Evolutionary conservation across 2,888 invertebrate genomes (phyloP).

Genomic region (Tridacna gigas): DNA sequence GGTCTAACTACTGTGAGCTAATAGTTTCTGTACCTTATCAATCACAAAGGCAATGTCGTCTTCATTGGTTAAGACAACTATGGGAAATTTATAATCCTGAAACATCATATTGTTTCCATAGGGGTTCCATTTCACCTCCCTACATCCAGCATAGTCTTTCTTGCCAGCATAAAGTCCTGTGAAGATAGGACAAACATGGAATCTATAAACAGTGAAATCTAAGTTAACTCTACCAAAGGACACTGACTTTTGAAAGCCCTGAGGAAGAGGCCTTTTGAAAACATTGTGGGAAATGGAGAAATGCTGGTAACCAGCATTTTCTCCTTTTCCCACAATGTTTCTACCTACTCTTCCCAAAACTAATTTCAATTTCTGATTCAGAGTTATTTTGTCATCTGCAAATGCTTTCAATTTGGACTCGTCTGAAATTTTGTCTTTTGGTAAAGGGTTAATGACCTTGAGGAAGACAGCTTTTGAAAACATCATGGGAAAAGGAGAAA

Average conservation of each 20-base stretch:
- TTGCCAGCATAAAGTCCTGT: conserved; percentile 76
- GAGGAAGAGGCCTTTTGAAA: background rate
- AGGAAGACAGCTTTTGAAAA: too few species aligned
- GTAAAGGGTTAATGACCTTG: too few species aligned
- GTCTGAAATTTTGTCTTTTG: too few species aligned
- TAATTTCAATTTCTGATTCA: too few species aligned
- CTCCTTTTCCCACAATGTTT: background rate
- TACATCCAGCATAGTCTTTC: conserved; percentile 74
- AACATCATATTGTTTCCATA: conserved; percentile 90
- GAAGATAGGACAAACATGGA: too few species aligned
- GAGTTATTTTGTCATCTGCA: too few species aligned
- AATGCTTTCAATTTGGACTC: too few species aligned
- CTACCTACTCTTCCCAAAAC: too few species aligned
- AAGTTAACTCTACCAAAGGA: too few species aligned
- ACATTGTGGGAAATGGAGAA: background rate
- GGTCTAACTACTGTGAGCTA: too few species aligned
- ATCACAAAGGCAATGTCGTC: conserved; percentile 87
- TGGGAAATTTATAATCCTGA: conserved; percentile 94
- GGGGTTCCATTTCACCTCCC: conserved; percentile 90
- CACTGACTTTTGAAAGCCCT: background rate
- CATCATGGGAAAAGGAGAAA: too few species aligned
- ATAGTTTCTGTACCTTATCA: conserved; percentile 64
- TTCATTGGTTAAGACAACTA: conserved; percentile 90
- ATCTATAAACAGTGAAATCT: too few species aligned
- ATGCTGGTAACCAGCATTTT: background rate